These are phyloP conservation scores for Polyboroides typus DNA, from an alignment of 2,797 vertebrate species.

Conservation along the genomic window DNA sequence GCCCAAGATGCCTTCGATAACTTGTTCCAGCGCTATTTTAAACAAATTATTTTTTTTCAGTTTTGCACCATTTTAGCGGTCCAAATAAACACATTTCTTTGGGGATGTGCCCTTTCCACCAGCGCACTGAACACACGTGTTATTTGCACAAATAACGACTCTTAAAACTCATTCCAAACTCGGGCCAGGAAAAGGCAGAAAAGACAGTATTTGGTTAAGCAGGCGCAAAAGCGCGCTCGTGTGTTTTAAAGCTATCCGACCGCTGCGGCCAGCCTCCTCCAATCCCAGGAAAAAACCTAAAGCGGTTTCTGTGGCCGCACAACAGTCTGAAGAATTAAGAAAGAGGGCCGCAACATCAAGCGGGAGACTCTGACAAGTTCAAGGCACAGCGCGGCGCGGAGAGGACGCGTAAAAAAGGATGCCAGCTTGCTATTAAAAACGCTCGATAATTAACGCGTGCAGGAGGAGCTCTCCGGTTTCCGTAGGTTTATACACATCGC, in stretches of 20 bases:
- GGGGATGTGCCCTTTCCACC: not conserved
- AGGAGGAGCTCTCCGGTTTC: not conserved
- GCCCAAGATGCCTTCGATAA: not conserved
- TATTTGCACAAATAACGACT: not conserved
- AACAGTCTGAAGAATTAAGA: not conserved
- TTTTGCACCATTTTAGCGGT: not conserved
- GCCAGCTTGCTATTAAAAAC: not conserved
- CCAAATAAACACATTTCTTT: not conserved
- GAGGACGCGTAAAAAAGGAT: not conserved
- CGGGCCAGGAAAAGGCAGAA: not conserved
- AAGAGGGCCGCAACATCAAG: not conserved
- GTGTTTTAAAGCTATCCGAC: not conserved
- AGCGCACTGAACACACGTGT: fast-evolving
- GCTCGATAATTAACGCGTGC: not conserved
- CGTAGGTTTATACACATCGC: fast-evolving
- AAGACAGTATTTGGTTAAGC: not conserved
- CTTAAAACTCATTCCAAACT: not conserved
- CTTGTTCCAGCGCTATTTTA: not conserved
- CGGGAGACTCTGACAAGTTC: fast-evolving
- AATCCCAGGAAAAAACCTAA: not conserved
- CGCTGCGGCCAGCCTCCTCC: not conserved
- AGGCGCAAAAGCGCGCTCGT: not conserved
- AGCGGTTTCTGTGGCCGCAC: not conserved
- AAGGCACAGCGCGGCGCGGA: not conserved
- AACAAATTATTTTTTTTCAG: not conserved